Percentiles rank a stretch among this genome's conserved stretches.
These are phyloP conservation scores for Siderastrea radians DNA, from an alignment of 92 coral and sea anemone genomes.

Conservation along the genomic window DNA sequence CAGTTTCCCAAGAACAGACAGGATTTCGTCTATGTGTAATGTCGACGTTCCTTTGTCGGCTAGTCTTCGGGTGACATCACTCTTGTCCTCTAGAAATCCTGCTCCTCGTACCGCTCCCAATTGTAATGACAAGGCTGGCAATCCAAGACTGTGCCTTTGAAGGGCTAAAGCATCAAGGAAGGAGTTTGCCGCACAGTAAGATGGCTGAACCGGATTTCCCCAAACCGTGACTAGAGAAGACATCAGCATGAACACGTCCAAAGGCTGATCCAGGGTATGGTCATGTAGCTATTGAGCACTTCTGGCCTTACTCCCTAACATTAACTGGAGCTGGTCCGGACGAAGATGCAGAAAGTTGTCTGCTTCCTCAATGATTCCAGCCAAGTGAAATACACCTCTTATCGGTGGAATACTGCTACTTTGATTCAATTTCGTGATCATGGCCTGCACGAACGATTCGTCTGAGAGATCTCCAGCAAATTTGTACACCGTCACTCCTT, in stretches of 20 bases:
- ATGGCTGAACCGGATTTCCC: conserved; percentile 55
- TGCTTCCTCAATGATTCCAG: conserved; percentile 7
- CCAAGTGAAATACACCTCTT: conserved; percentile 5
- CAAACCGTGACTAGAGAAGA: conserved; percentile 55
- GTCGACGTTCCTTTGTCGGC: conserved; percentile 11
- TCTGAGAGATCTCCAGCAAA: conserved; percentile 58
- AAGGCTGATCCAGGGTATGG: conserved; percentile 53
- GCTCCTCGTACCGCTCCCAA: conserved; percentile 76
- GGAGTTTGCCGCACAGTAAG: conserved; percentile 71
- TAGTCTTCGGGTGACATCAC: conserved; percentile 35
- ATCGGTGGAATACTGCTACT: no score
- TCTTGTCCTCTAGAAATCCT: conserved; percentile 50
- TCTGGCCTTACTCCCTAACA: conserved; percentile 5
- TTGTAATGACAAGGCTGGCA: conserved; percentile 71
- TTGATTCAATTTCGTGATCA: conserved; percentile 37
- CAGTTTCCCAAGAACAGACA: neutral
- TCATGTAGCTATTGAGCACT: conserved; percentile 63
- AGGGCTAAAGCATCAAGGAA: conserved; percentile 61
- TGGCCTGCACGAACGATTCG: conserved; percentile 37
- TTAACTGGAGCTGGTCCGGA: conserved; percentile 19
- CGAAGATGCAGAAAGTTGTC: neutral
- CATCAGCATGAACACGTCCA: conserved; percentile 70
- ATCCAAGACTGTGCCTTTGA: conserved; percentile 53
- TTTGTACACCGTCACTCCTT: conserved; percentile 48
- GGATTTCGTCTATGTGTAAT: neutral